Base-by-base conservation (phyloP, 2,888 invertebrate species). In the Drosophila stalkeri region DNA sequence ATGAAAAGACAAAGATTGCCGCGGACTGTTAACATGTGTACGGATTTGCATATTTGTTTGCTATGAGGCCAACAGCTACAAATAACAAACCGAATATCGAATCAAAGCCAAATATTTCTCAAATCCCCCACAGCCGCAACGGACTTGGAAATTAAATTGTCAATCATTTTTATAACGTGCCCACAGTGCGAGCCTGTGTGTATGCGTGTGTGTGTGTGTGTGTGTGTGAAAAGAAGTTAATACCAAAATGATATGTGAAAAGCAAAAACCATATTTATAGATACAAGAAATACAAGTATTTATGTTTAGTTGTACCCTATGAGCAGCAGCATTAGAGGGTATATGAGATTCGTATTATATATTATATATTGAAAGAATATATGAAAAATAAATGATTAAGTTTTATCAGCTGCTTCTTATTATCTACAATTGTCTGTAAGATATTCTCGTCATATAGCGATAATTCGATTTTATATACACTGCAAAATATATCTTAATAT, bases 131-230 rank as follows among this genome's bases (percentile, higher is more conserved):
- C 75, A 75, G 79, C 72, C 75, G 56, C 80, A 67, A 54, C 75
- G 71, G 79, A 78, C 59, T 75, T 75, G 72, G 73, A 90, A 91
- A 91, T 91, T 91, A 90, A 91, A 91, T 90, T 91, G 88, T 91
- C 91, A 91, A 89, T 91, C 90, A 90, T 82, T 90, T 91, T 91
- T 88, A 90, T 89, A 81, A 77, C 80, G 68, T 72, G 75, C 72
- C 67, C 75, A 71, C 62, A 66, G 44, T 35, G 43, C 20, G 49
- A 27, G 27, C 27, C 27, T 31, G 39, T 63, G 20, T 56, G 43
- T 68, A 51, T 35, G 14, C 59, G 76, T 67, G 64, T 86, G 85
- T 66, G 79, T 85, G 71, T 68, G 55, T 39, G n/a, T 64, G 76
- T 71, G 68, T 86, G 87, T 65, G 79, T 87, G 67, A 77, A 85